Evolutionary conservation across 1,140 invertebrate species (phyloP).

Genomic region (Drosophila ficusphila): DNA sequence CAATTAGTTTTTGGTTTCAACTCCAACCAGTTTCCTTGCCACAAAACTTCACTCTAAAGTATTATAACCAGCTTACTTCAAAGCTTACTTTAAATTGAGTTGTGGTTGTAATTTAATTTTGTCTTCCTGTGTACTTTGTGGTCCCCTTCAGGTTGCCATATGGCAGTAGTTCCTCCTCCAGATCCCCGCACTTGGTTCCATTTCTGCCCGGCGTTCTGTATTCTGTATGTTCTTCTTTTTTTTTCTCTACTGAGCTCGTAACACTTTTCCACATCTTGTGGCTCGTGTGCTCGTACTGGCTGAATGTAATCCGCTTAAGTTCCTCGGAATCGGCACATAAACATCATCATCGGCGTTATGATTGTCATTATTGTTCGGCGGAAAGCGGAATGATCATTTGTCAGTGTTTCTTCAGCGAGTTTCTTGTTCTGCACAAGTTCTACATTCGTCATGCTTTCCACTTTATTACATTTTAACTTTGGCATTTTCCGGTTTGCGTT

Average conservation of each 20-base stretch:
- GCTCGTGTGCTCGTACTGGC: slow-evolving; percentile 18
- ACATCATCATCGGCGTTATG: slow-evolving; percentile 53
- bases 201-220: slow-evolving; percentile 12
- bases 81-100: too few species aligned
- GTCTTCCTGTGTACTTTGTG: slow-evolving; percentile 1
- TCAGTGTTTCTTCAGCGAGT: slow-evolving; percentile 23
- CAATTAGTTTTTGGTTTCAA: too few species aligned
- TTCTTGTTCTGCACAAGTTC: slow-evolving; percentile 39
- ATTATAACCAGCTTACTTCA: too few species aligned
- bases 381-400: slow-evolving; percentile 17
- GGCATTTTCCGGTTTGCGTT: slow-evolving; percentile 49
- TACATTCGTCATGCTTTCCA: slow-evolving; percentile 74
- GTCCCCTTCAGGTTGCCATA: slow-evolving; percentile 37
- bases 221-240: slow-evolving; percentile 27
- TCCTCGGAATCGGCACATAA: slow-evolving; percentile 74
- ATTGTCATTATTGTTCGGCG: slow-evolving; percentile 36
- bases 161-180: slow-evolving; percentile 42
- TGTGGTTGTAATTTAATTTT: too few species aligned
- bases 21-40: too few species aligned
- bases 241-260: slow-evolving; percentile 57
- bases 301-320: slow-evolving; percentile 74
- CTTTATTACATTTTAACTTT: slow-evolving; percentile 51
- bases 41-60: too few species aligned
- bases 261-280: slow-evolving; percentile 65
- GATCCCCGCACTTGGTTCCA: slow-evolving; percentile 19